These are phyloP conservation scores for Globodera ellingtonae DNA, from an alignment of 1,140 invertebrate genomes.

Conservation along the genomic window DNA sequence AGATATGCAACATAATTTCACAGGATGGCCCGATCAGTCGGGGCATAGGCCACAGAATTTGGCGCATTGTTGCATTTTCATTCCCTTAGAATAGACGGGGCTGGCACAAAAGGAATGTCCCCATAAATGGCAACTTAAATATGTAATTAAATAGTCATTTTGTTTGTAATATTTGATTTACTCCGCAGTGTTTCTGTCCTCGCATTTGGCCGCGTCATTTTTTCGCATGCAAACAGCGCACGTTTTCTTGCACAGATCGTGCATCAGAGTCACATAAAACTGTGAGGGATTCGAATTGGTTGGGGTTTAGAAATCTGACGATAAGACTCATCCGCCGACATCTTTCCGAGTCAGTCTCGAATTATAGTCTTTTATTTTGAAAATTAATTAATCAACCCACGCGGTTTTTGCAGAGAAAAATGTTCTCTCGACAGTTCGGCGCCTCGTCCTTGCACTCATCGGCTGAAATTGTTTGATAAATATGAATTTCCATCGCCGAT, in stretches of 20 bases:
- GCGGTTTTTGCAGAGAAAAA: background rate
- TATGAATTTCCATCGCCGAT: no score
- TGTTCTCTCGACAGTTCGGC: background rate
- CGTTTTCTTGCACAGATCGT: slow-evolving; percentile 12
- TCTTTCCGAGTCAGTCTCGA: no score
- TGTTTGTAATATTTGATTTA: background rate
- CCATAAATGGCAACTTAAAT: slow-evolving; percentile 13
- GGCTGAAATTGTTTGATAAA: background rate
- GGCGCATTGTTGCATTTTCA: slow-evolving; percentile 26
- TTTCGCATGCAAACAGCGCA: slow-evolving; percentile 17
- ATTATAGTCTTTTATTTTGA: no score
- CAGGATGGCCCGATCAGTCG: background rate
- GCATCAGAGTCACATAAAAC: slow-evolving; percentile 20
- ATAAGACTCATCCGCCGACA: no score
- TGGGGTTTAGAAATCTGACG: background rate
- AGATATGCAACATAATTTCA: no score
- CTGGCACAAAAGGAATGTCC: slow-evolving; percentile 2
- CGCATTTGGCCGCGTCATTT: background rate
- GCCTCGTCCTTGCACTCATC: background rate
- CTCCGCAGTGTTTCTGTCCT: slow-evolving; percentile 12
- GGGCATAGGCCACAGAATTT: slow-evolving; percentile 18
- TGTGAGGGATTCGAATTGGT: background rate
- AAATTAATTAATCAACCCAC: background rate
- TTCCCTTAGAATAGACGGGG: slow-evolving; percentile 22
- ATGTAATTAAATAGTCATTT: background rate